Conservation (phyloP, 1,140 invertebrate species). For the Drosophila subpulchrella region DNA sequence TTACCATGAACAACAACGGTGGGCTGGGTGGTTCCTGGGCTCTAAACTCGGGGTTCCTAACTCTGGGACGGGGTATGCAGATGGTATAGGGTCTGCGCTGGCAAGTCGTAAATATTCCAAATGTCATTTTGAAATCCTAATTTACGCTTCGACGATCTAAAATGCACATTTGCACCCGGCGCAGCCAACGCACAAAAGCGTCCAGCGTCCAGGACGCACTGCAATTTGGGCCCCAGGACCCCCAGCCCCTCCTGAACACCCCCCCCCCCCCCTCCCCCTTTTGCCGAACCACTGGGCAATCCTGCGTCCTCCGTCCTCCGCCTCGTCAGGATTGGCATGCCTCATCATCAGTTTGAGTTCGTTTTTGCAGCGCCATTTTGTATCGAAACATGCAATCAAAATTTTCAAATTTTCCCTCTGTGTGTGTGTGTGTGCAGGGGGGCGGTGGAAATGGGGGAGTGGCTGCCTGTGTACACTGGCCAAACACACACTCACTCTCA, state of each 20-base stretch:
- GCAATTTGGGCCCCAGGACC: conserved; percentile 53
- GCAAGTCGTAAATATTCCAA: conserved; percentile 84
- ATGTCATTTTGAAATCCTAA: conserved; percentile 85
- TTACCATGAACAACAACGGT: conserved; percentile 79
- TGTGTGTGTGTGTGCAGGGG: conserved; percentile 15
- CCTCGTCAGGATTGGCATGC: conserved; percentile 76
- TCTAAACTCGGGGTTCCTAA: not conserved
- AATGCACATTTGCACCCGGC: conserved; percentile 79
- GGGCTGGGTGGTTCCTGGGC: not conserved
- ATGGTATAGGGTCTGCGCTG: conserved; percentile 38
- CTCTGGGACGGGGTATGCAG: not conserved
- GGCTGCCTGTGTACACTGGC: conserved; percentile 47
- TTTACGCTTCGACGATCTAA: conserved; percentile 84
- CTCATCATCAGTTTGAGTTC: conserved; percentile 74
- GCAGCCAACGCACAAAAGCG: conserved; percentile 55
- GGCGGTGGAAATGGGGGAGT: not conserved
- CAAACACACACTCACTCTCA: conserved; percentile 49
- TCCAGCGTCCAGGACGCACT: conserved; percentile 61
- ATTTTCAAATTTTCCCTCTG: conserved; percentile 79
- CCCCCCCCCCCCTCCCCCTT: not conserved
- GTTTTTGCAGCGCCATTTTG: conserved; percentile 79
- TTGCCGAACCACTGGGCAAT: conserved; percentile 36
- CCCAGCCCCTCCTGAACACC: not conserved
- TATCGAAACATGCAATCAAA: conserved; percentile 83
- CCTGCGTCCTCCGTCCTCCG: conserved; percentile 48